Base-by-base conservation (phyloP, 2,888 invertebrate genomes). In the Tenthredo scrophulariae region DNA sequence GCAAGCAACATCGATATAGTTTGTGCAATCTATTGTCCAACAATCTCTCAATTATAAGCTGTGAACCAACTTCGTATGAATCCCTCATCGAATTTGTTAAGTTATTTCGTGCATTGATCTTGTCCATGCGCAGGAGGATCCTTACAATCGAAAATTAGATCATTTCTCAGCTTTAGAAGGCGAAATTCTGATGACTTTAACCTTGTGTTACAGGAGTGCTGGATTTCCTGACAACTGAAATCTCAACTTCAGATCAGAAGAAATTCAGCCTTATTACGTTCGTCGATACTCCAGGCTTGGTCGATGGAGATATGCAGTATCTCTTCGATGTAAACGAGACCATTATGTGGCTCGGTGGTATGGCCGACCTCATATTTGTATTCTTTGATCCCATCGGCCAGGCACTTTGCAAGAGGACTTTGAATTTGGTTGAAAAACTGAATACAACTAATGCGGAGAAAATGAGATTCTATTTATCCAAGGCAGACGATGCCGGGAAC, bases 311-410 rank as follows among this genome's bases (percentile, higher is more conserved):
- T 89, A 95, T 95, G 95, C 94, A 94, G 88, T 95, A 95, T 90
- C 95, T 95, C 2, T 95, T 94, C 91, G 95, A 95, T 92, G 95
- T 95, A 54, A 94, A 95, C 89, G 92, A 94, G 87, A 91, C 95
- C 26, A 94, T 95, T 50, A 89, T 94, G 3, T 95, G 95, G 94
- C 92, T 95, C 29, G 95, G 95, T 94, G 91, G 92, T 50, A 90
- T 93, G 87, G 94, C 95, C 13, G 95, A 95, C 89, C 90, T 95
- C 87, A 94, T 95, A 84, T 95, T 95, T 90, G 95, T 95, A 18
- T 95, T 95, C 92, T 95, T 95, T 89, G 95, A 95, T 89, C 95
- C 95, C 0, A 95, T 95, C 91, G 95, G 95, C 33, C 95, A 95
- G 91, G 93, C 95, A 5, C 90, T 95, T 83, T 95, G 95, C 89